These are phyloP conservation scores for Paratilapia polleni DNA, from an alignment of 2,113 vertebrate genomes.

Conservation along the genomic window DNA sequence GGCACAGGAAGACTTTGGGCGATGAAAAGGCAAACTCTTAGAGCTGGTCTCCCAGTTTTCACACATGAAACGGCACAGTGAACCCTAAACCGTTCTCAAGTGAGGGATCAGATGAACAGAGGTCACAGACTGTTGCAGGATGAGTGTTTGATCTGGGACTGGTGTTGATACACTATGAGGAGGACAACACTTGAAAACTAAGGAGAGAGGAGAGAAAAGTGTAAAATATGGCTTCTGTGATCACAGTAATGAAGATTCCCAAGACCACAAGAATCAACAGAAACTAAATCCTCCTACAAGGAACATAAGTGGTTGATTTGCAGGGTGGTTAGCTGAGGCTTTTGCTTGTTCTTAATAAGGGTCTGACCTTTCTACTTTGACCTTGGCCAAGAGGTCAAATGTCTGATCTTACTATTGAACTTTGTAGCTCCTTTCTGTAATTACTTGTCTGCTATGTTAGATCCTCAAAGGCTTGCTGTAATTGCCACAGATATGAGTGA, in stretches of 20 bases:
- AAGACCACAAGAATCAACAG: slow-evolving; percentile 8
- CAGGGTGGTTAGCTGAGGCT: slow-evolving; percentile 14
- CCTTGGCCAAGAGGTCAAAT: slow-evolving; percentile 29
- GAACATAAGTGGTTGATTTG: neutral
- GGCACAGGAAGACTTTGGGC: neutral
- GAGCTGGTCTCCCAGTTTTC: slow-evolving; percentile 58
- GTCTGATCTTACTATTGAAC: neutral
- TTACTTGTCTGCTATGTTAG: neutral
- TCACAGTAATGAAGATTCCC: slow-evolving; percentile 1
- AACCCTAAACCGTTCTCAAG: slow-evolving; percentile 43
- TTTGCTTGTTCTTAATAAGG: slow-evolving; percentile 29
- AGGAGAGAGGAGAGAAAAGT: slow-evolving; percentile 1
- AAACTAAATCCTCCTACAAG: slow-evolving; percentile 45
- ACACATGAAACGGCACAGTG: slow-evolving; percentile 48
- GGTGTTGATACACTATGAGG: slow-evolving; percentile 18
- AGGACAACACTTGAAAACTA: neutral
- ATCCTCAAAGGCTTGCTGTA: neutral
- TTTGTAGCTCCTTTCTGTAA: neutral
- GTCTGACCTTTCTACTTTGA: slow-evolving; percentile 47
- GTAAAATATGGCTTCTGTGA: slow-evolving; percentile 37
- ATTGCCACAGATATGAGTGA: neutral
- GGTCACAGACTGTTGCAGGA: slow-evolving; percentile 37
- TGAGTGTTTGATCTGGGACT: slow-evolving; percentile 40
- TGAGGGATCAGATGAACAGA: slow-evolving; percentile 49
- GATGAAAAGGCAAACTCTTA: slow-evolving; percentile 33